Evolutionary conservation across 2,797 vertebrate genomes (phyloP).

Genomic region (Huso huso): DNA sequence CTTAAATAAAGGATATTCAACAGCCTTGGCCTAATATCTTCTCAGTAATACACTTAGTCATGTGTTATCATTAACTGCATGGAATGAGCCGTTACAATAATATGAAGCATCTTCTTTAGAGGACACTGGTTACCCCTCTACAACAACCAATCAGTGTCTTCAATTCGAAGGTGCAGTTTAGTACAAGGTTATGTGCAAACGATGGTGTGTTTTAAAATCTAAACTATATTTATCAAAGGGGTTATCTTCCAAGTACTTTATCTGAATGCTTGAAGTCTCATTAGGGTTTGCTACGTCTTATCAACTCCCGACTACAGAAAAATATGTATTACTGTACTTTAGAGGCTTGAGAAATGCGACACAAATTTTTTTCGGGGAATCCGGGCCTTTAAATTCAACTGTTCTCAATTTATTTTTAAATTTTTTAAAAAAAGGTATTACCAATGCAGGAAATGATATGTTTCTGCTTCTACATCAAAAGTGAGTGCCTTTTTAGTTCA

Average conservation of each 20-base stretch:
- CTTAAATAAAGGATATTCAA: constrained; percentile 15
- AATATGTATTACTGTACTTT: too few relatives aligned
- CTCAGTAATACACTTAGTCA: constrained; percentile 5
- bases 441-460: too few relatives aligned
- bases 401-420: too few relatives aligned
- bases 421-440: too few relatives aligned
- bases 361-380: too few relatives aligned
- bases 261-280: too few relatives aligned
- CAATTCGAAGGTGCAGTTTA: not conserved
- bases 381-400: too few relatives aligned
- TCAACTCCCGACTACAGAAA: too few relatives aligned
- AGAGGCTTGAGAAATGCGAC: too few relatives aligned
- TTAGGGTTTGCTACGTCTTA: too few relatives aligned
- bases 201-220: not conserved
- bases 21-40: constrained; percentile 30
- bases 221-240: not conserved
- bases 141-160: constrained; percentile 6
- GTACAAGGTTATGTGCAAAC: not conserved
- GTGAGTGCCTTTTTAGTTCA: too few relatives aligned
- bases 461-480: too few relatives aligned
- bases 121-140: constrained; percentile 1
- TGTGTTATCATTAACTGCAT: constrained; percentile 2
- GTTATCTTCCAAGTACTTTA: not conserved
- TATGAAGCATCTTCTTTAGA: not conserved
- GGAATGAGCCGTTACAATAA: not conserved